Evolutionary conservation across 64 coral and sea anemone genomes (phyloP).

Genomic region (Catalaphyllia jardinei): DNA sequence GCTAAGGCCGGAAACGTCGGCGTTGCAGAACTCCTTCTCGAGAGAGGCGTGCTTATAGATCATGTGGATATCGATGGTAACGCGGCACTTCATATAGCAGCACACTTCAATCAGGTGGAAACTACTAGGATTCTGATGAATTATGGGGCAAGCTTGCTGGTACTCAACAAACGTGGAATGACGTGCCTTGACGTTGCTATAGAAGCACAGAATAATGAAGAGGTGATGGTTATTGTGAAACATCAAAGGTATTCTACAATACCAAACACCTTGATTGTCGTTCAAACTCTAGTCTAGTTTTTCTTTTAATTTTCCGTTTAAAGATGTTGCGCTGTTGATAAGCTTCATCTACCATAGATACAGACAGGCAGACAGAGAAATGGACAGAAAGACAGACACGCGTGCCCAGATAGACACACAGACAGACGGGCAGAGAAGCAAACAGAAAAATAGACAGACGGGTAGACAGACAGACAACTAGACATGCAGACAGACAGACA

Average conservation of each 20-base stretch:
- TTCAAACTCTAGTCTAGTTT: background rate
- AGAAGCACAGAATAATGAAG: conserved; percentile 60
- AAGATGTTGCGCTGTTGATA: too few relatives aligned
- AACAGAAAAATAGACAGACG: too few relatives aligned
- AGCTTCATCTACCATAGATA: too few relatives aligned
- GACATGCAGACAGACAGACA: too few relatives aligned
- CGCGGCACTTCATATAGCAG: conserved; percentile 74
- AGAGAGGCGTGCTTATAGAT: conserved; percentile 45
- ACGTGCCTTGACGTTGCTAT: conserved; percentile 71
- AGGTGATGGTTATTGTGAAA: conserved; percentile 75
- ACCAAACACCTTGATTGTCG: background rate
- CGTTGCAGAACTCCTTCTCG: conserved; percentile 28
- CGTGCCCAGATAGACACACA: too few relatives aligned
- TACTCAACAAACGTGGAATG: conserved; percentile 55
- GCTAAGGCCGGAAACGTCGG: conserved; percentile 57
- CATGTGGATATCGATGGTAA: conserved; percentile 67
- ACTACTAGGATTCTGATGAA: conserved; percentile 64
- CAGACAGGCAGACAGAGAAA: too few relatives aligned
- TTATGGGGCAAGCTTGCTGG: conserved; percentile 40
- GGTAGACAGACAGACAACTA: too few relatives aligned
- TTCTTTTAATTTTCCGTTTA: too few relatives aligned
- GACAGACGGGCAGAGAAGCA: too few relatives aligned
- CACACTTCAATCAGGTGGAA: conserved; percentile 42
- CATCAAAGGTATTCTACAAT: conserved; percentile 27
- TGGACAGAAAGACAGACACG: too few relatives aligned